These are phyloP conservation scores for Aplocera efformata DNA, from an alignment of 2,888 invertebrate species.

Conservation along the genomic window DNA sequence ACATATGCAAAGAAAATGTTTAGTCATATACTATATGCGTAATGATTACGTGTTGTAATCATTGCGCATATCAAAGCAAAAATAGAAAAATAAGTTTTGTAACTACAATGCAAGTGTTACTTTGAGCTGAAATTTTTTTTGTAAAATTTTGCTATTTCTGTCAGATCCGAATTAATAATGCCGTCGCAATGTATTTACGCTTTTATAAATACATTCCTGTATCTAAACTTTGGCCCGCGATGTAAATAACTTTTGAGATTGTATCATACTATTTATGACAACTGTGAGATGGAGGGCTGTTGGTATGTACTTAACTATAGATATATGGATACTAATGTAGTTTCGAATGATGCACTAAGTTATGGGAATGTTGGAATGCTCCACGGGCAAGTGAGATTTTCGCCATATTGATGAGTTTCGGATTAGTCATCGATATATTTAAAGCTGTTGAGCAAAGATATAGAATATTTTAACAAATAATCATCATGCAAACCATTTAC, in stretches of 20 bases:
- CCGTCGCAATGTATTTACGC: constrained; percentile 23
- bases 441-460: constrained; percentile 30
- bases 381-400: too few species aligned
- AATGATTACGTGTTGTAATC: too few species aligned
- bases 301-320: constrained; percentile 67
- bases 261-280: constrained; percentile 34
- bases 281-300: constrained; percentile 50
- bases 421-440: constrained; percentile 7
- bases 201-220: constrained; percentile 29
- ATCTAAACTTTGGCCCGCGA: constrained; percentile 31
- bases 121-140: constrained; percentile 8
- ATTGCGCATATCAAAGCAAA: too few species aligned
- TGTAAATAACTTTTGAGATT: constrained; percentile 48
- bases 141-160: constrained; percentile 18
- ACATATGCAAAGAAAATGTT: too few species aligned
- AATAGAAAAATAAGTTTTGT: too few species aligned
- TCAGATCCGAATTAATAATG: constrained; percentile 33
- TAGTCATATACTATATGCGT: too few species aligned
- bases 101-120: not conserved
- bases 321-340: constrained; percentile 38
- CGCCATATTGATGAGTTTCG: constrained; percentile 18
- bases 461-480: constrained; percentile 3
- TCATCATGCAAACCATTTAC: not conserved
- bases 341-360: constrained; percentile 54
- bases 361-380: too few species aligned